phyloP scores from a whole-genome alignment of 92 coral and sea anemone species.

The Diadumene lineata region DNA sequence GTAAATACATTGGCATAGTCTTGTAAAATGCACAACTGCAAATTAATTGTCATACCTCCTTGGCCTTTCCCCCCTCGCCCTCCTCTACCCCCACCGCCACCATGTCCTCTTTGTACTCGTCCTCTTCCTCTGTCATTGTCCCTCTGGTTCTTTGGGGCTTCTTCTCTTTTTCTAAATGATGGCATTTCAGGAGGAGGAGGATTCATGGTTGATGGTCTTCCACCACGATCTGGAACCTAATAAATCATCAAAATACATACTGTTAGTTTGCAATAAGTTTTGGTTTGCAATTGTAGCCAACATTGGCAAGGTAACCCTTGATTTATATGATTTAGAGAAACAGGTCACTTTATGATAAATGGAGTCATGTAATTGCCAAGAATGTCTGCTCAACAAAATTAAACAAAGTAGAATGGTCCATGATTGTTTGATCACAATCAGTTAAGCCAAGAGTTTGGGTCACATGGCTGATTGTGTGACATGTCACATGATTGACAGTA shows the following conservation, averaged over 20 bases:
- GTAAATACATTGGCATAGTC: too few species aligned
- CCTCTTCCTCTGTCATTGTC: constrained; percentile 56
- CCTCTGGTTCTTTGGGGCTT: constrained; percentile 91
- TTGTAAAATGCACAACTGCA: neutral
- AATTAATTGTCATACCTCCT: constrained; percentile 56
- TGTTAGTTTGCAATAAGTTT: too few species aligned
- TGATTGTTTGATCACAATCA: too few species aligned
- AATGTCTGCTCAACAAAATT: too few species aligned
- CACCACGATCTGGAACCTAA: constrained; percentile 99
- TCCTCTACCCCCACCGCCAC: constrained; percentile 50
- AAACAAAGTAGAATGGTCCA: too few species aligned
- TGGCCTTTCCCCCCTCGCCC: constrained; percentile 67
- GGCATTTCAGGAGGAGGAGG: constrained; percentile 98
- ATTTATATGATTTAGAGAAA: too few species aligned
- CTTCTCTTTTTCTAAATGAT: constrained; percentile 80
- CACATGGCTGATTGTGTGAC: too few species aligned
- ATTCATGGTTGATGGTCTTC: constrained; percentile 69
- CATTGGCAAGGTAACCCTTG: too few species aligned
- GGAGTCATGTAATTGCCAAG: neutral
- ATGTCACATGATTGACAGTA: too few species aligned
- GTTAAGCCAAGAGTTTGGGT: too few species aligned
- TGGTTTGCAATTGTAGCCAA: too few species aligned
- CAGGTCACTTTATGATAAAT: neutral
- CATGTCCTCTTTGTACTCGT: constrained; percentile 47
- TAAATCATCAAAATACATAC: too few species aligned